phyloP scores from a whole-genome alignment of 2,797 vertebrate species.

The Poecilia velifera region DNA sequence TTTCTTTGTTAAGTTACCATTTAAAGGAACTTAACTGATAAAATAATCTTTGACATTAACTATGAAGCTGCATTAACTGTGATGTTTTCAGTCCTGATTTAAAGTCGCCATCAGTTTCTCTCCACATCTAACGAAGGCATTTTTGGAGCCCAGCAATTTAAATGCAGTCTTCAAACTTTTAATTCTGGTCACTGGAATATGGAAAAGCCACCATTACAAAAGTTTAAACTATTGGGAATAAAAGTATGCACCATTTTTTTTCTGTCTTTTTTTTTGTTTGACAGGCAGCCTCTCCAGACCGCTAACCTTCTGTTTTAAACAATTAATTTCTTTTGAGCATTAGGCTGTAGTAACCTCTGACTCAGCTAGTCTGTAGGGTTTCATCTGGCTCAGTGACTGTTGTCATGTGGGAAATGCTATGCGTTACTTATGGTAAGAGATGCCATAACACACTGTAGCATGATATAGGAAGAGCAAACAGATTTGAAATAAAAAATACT shows the following conservation, averaged over 20 bases:
- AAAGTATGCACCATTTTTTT: not conserved
- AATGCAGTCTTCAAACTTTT: not conserved
- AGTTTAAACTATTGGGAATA: not conserved
- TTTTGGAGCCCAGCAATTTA: not conserved
- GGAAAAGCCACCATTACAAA: not conserved
- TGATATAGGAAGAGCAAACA: not conserved
- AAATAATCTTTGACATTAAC: not conserved
- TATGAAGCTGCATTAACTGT: not conserved
- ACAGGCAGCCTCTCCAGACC: not conserved
- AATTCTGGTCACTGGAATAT: not conserved
- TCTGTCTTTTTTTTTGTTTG: not conserved
- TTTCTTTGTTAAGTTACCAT: no score
- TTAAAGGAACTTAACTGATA: not conserved
- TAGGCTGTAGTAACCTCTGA: not conserved
- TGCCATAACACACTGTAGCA: not conserved
- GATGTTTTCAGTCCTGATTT: not conserved
- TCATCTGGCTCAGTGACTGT: not conserved
- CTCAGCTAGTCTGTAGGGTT: not conserved
- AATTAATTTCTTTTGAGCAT: not conserved
- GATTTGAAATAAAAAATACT: not conserved
- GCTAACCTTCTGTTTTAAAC: not conserved
- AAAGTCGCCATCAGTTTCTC: not conserved
- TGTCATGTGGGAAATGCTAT: not conserved
- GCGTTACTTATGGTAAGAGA: not conserved
- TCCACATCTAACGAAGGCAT: not conserved